Evolutionary conservation across 1,140 invertebrate genomes (phyloP).

Genomic region (Nautilus pompilius): DNA sequence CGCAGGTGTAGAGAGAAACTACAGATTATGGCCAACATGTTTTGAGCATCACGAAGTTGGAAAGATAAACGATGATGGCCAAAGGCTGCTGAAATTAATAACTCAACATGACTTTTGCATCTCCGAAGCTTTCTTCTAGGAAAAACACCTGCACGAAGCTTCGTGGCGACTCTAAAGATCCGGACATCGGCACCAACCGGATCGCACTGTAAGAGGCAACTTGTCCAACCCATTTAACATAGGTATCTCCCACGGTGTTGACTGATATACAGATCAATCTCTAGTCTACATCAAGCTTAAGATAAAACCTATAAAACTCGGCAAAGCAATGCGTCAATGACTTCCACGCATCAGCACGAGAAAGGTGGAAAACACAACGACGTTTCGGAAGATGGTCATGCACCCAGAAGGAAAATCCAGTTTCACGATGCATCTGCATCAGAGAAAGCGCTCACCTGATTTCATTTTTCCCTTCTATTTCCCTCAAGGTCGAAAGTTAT

Average conservation of each 20-base stretch:
- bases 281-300: slow-evolving; percentile 10
- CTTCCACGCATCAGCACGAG: slow-evolving; percentile 5
- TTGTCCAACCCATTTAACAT: slow-evolving; percentile 5
- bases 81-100: slow-evolving; percentile 21
- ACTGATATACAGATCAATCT: slow-evolving; percentile 19
- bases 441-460: too few relatives aligned
- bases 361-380: too few relatives aligned
- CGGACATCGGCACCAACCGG: slow-evolving; percentile 20
- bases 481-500: too few relatives aligned
- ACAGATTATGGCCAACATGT: slow-evolving; percentile 12
- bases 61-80: slow-evolving; percentile 20
- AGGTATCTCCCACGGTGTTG: slow-evolving; percentile 15
- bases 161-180: slow-evolving; percentile 23
- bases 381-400: too few relatives aligned
- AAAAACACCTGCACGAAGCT: slow-evolving; percentile 19
- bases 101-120: slow-evolving; percentile 11
- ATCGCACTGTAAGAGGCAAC: slow-evolving; percentile 8
- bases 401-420: too few relatives aligned
- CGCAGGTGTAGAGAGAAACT: slow-evolving; percentile 12
- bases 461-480: too few relatives aligned
- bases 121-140: slow-evolving; percentile 13
- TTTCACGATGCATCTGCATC: too few relatives aligned
- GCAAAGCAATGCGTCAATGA: slow-evolving; percentile 6
- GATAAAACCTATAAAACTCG: slow-evolving; percentile 11
- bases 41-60: slow-evolving; percentile 14